Percentiles rank a stretch among this genome's conserved stretches.
Conservation (phyloP, 2,113 vertebrate species). For the Condylura cristata region DNA sequence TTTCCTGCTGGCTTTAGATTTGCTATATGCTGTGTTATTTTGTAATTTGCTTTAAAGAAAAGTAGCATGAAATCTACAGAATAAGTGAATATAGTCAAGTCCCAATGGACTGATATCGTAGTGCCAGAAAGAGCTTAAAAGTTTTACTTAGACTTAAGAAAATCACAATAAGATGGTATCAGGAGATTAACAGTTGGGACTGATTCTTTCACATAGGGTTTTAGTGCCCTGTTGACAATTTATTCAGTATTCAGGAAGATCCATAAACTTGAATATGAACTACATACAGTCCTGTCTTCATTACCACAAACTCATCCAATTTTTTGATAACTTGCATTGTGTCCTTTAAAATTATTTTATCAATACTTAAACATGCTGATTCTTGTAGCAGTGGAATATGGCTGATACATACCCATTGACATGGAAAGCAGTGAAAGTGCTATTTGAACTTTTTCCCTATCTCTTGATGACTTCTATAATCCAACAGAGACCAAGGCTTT, state of each 20-base stretch:
- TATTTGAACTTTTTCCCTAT: constrained; percentile 80
- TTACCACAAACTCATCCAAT: constrained; percentile 57
- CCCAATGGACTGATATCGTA: constrained; percentile 18
- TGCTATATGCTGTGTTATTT: constrained; percentile 31
- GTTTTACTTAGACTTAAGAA: constrained; percentile 35
- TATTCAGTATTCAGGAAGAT: constrained; percentile 63
- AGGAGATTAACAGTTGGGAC: not conserved
- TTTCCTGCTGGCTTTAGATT: not conserved
- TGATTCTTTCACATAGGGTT: not conserved
- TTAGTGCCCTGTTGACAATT: constrained; percentile 66
- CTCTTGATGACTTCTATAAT: constrained; percentile 80
- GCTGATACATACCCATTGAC: constrained; percentile 81
- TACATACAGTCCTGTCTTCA: constrained; percentile 23
- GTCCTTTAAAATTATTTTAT: constrained; percentile 62
- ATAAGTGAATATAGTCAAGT: constrained; percentile 1
- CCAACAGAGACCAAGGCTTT: constrained; percentile 79
- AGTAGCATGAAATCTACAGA: constrained; percentile 34
- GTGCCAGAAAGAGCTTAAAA: constrained; percentile 37
- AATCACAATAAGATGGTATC: constrained; percentile 32
- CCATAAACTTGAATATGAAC: constrained; percentile 59
- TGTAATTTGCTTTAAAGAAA: constrained; percentile 55
- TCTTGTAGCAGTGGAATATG: constrained; percentile 65
- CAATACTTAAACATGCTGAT: constrained; percentile 67
- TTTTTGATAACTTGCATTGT: constrained; percentile 38
- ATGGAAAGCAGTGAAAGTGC: constrained; percentile 81